Evolutionary conservation across 2,113 vertebrate species (phyloP).

Genomic region (Oreochromis spilurus): DNA sequence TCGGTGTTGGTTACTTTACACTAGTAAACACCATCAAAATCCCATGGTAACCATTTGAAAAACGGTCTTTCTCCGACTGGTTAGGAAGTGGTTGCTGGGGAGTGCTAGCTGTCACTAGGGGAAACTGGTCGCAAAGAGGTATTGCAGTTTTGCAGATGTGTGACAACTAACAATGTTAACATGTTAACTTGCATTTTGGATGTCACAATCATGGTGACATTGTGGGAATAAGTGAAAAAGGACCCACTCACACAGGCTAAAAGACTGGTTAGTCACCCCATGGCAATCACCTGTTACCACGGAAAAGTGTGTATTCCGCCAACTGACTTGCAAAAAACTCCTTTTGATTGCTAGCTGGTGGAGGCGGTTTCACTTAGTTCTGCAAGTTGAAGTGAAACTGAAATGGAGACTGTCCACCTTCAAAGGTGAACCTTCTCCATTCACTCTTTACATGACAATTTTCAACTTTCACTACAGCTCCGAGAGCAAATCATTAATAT

Average conservation of each 20-base stretch:
- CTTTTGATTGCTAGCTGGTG: background rate
- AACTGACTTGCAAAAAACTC: background rate
- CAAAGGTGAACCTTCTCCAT: background rate
- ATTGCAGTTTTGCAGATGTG: background rate
- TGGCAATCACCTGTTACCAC: background rate
- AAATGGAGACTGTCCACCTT: background rate
- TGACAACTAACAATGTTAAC: background rate
- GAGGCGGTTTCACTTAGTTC: background rate
- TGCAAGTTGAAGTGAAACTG: background rate
- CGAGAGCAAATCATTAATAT: background rate
- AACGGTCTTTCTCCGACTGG: background rate
- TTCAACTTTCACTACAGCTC: background rate
- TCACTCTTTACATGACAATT: background rate
- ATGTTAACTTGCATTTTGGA: background rate
- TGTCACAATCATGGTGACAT: background rate
- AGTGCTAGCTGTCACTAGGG: background rate
- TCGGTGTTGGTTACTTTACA: background rate
- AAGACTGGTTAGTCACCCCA: background rate
- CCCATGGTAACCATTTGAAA: background rate
- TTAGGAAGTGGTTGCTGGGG: background rate
- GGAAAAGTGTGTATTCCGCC: background rate
- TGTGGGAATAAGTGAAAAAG: background rate
- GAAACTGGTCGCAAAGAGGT: background rate
- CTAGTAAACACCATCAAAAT: background rate
- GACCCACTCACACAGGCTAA: background rate